These are phyloP conservation scores for Hiodon tergisus DNA, from an alignment of 2,113 vertebrate species.

Conservation along the genomic window DNA sequence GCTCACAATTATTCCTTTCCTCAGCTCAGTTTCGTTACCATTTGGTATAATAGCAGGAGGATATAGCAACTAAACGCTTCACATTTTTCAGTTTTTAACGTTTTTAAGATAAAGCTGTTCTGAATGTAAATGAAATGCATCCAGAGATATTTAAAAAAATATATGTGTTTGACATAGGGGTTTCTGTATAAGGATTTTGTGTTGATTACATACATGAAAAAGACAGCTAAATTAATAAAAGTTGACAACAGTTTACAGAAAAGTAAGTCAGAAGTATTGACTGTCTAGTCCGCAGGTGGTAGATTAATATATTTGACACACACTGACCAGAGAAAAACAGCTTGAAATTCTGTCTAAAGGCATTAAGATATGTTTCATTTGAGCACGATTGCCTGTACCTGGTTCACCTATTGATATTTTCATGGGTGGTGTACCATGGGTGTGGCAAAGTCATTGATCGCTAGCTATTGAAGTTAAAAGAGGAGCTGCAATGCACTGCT, in stretches of 20 bases:
- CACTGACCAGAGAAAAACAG: constrained; percentile 40
- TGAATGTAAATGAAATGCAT: neutral
- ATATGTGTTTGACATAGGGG: neutral
- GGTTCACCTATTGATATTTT: constrained; percentile 42
- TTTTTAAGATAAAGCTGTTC: neutral
- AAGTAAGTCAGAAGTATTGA: constrained; percentile 34
- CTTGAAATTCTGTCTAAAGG: constrained; percentile 46
- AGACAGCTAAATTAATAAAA: neutral
- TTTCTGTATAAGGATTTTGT: neutral
- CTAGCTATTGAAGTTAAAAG: neutral
- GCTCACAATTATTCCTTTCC: neutral
- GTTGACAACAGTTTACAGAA: neutral
- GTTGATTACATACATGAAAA: neutral
- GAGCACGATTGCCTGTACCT: constrained; percentile 38
- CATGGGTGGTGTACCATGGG: constrained; percentile 30
- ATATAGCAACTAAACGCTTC: no score
- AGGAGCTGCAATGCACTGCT: neutral
- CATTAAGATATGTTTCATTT: constrained; percentile 42
- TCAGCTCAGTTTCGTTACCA: no score
- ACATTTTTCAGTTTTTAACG: neutral
- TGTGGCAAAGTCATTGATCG: constrained; percentile 19
- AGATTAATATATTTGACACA: constrained; percentile 50
- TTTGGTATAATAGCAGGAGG: no score
- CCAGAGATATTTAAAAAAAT: neutral
- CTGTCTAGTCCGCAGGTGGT: constrained; percentile 41